These are phyloP conservation scores for Calyptommatus sinebrachiatus DNA, from an alignment of 2,113 vertebrate genomes.

Conservation along the genomic window DNA sequence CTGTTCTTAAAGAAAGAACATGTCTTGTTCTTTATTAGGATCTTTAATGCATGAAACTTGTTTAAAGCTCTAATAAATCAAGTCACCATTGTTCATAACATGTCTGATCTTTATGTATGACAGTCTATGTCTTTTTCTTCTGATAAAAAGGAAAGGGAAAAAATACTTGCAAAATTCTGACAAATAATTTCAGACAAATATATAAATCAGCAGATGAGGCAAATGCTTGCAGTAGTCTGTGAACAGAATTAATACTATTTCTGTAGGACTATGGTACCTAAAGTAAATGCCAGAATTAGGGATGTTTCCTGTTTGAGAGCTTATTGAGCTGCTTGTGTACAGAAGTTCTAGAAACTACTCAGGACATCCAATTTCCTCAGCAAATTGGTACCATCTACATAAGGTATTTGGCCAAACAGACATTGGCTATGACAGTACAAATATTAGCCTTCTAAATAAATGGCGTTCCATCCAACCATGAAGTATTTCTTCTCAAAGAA, in stretches of 20 bases:
- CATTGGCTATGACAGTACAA: too few relatives aligned
- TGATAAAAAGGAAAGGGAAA: constrained; percentile 44
- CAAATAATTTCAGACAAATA: constrained; percentile 44
- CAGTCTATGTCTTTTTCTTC: constrained; percentile 35
- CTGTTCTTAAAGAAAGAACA: constrained; percentile 66
- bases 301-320: constrained; percentile 40
- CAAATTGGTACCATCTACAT: too few relatives aligned
- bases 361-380: constrained; percentile 45
- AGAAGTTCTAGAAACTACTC: background rate
- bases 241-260: constrained; percentile 45
- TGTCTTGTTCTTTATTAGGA: constrained; percentile 66
- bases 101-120: constrained; percentile 55
- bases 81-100: constrained; percentile 60
- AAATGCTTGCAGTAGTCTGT: constrained; percentile 34
- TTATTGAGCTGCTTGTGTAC: too few relatives aligned
- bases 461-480: too few relatives aligned
- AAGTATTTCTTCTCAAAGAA: too few relatives aligned
- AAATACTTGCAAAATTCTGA: constrained; percentile 31
- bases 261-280: constrained; percentile 17
- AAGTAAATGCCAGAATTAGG: constrained; percentile 40
- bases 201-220: background rate
- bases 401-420: too few relatives aligned
- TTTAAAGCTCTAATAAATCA: constrained; percentile 72
- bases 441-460: too few relatives aligned
- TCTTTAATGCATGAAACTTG: constrained; percentile 71